Conservation (phyloP, 2,113 vertebrate species). For the Cheilinus undulatus region DNA sequence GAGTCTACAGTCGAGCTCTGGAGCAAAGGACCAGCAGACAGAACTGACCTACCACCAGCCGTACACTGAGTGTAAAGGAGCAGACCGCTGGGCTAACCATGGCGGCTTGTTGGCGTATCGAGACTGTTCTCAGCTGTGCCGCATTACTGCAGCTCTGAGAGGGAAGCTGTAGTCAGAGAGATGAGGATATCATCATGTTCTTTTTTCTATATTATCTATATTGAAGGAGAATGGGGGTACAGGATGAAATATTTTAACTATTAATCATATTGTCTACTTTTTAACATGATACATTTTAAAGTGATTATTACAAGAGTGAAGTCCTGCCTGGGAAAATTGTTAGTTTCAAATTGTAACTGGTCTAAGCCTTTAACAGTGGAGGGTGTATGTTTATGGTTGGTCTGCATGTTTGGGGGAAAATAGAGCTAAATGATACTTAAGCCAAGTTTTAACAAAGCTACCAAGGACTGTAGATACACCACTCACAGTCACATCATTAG, state of each 20-base stretch:
- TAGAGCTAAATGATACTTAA: not conserved
- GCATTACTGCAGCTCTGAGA: conserved; percentile 69
- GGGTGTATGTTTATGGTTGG: not conserved
- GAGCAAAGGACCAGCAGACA: conserved; percentile 5
- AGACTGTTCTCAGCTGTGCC: conserved; percentile 71
- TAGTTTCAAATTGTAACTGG: conserved; percentile 10
- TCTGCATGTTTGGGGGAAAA: not conserved
- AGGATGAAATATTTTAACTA: conserved; percentile 41
- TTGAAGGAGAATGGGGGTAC: not conserved
- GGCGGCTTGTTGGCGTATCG: conserved; percentile 83
- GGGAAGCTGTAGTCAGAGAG: conserved; percentile 64
- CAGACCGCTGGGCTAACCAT: conserved; percentile 82
- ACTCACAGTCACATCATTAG: no score
- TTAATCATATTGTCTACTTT: conserved; percentile 30
- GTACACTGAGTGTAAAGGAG: conserved; percentile 56
- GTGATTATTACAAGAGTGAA: conserved; percentile 17
- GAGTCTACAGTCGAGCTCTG: conserved; percentile 53
- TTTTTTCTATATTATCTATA: not conserved
- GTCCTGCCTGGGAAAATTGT: conserved; percentile 25
- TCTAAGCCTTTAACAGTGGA: not conserved
- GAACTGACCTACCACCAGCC: conserved; percentile 84
- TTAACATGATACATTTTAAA: conserved; percentile 45
- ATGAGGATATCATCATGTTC: not conserved
- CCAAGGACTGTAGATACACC: no score
- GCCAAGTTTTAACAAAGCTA: no score